Evolutionary conservation across 2,888 invertebrate genomes (phyloP), one percentile per base, ranked within the genome.

Genomic region (Brachyptera risi): DNA sequence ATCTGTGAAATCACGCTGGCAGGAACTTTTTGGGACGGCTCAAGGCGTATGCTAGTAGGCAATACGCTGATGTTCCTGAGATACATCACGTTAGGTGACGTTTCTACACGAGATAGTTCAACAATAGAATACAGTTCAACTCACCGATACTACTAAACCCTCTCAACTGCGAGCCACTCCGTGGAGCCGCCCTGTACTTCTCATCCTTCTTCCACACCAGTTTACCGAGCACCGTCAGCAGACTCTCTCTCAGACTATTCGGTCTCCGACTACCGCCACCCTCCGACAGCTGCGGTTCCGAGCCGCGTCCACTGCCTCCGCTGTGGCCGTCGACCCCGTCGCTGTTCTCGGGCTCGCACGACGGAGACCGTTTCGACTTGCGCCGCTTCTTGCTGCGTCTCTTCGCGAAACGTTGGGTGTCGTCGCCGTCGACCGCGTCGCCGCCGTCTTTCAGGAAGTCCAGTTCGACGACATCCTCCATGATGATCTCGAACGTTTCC

Each of bases 161-260:
- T 23, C 47, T 23, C 24, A 47, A 21, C 47, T 47, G 47, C 17
- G 47, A 47, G 11, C 47, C 47, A n/a, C 47, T 47, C 11, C 47
- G 17, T 13, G 47, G 47, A 21, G 47, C 21, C 3, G 44, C 21
- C 19, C 54, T 15, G 37, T 54, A 54, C 37, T 54, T 54, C 17
- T 31, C 35, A 23, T 60, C 75, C 66, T 80, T 76, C 67, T 78
- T 76, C 80, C 80, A 79, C 58, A 83, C 83, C 72, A 84, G 76
- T 74, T 84, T 84, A 69, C 83, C 83, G 68, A 84, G 78, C 70
- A 84, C 80, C 65, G 82, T 81, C 69, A 86, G 79, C 71, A 87
- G 79, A 66, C 85, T 86, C 73, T 84, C 83, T 69, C 86, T 80
- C 69, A 86, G 71, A 61, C 76, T 77, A 64, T 73, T 74, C 67